Evolutionary conservation across 2,888 invertebrate genomes (phyloP).

Genomic region (Podabrus alpinus): DNA sequence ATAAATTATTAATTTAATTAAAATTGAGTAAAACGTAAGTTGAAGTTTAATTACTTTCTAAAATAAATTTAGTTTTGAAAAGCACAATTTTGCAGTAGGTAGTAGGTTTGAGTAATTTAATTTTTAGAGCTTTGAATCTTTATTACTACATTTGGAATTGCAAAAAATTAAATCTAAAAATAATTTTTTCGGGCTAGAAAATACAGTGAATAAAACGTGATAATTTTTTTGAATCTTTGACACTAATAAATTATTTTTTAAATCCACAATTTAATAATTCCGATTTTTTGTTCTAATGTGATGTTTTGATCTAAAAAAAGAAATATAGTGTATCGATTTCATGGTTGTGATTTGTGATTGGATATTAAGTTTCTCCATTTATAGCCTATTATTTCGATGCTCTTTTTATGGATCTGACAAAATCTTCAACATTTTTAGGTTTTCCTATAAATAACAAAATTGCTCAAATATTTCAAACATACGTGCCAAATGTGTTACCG

Average conservation of each 20-base stretch:
- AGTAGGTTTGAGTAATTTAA: background rate
- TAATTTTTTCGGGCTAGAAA: background rate
- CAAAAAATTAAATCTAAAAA: background rate
- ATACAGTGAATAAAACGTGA: background rate
- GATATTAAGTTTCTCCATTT: background rate
- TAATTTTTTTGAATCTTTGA: background rate
- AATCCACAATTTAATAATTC: background rate
- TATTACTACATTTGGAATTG: background rate
- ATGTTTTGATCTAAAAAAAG: background rate
- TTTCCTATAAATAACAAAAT: conserved; percentile 7
- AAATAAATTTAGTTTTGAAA: background rate
- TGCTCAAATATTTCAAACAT: conserved; percentile 15
- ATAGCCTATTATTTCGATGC: background rate
- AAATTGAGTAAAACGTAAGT: background rate
- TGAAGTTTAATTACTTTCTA: background rate
- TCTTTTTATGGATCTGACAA: background rate
- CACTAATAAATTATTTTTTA: background rate
- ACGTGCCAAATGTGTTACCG: conserved; percentile 10
- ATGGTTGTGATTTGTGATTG: conserved; percentile 1
- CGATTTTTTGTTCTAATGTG: background rate
- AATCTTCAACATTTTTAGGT: conserved; percentile 1
- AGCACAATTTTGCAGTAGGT: background rate
- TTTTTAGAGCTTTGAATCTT: background rate
- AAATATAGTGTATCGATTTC: background rate
- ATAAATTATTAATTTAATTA: background rate